A percentile compares a stretch with the other conserved stretches of the same genome.
Conservation (phyloP, 2,888 invertebrate species). For the Eremobia ochroleuca region DNA sequence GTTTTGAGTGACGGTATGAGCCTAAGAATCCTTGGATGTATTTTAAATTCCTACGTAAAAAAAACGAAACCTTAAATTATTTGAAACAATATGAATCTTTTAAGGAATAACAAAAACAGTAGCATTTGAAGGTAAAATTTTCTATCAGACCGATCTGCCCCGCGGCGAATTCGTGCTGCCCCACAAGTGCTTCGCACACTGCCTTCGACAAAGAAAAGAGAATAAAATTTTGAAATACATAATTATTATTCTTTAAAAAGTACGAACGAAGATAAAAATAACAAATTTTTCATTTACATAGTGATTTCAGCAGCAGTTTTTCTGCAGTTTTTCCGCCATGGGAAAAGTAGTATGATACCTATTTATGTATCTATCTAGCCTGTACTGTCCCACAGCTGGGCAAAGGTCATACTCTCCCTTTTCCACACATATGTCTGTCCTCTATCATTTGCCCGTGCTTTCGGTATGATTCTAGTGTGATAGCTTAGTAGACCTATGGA, state of each 20-base stretch:
- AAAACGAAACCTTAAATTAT: not conserved
- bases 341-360: not conserved
- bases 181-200: too few species aligned
- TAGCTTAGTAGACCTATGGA: not conserved
- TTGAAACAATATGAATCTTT: not conserved
- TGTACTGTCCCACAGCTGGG: not conserved
- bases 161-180: constrained; percentile 19
- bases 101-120: constrained; percentile 29
- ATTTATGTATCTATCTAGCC: not conserved
- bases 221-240: not conserved
- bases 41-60: not conserved
- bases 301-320: not conserved
- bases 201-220: constrained; percentile 1
- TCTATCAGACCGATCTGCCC: constrained; percentile 11
- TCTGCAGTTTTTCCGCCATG: not conserved
- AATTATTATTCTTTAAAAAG: not conserved
- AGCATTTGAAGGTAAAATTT: constrained; percentile 20
- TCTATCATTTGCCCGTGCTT: not conserved
- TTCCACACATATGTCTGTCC: not conserved
- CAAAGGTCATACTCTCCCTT: not conserved
- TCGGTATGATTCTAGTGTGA: not conserved
- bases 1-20: not conserved
- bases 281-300: not conserved
- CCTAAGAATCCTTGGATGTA: not conserved
- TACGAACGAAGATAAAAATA: not conserved